Evolutionary conservation across 2,113 vertebrate species (phyloP), one percentile per base, ranked within the genome.

Genomic region (Terrapene triunguis): DNA sequence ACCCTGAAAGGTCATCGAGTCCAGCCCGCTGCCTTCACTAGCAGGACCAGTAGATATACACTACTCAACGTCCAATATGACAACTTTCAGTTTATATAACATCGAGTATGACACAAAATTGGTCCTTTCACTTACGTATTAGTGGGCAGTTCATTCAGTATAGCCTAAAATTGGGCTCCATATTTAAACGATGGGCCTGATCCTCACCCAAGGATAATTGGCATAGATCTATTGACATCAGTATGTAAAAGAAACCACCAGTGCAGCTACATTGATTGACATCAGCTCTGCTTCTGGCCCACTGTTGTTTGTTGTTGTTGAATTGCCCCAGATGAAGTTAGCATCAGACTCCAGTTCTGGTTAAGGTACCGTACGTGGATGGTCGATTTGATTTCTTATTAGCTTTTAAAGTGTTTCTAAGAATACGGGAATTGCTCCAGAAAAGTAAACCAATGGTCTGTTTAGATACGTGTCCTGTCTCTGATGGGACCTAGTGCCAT

Each of bases 231-330:
- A 32, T 25, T 78, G 72, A 47, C 57, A 72, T 8, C 44, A 14
- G 16, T 2, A 0, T 2, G 0, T 5, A 12, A 17, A 0, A 35
- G 83, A 78, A 3, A 14, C 7, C 10, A 48, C 27, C 47, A 87
- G 2, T 1, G 51, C n/a, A 78, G 1, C 25, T 84, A 8, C 17
- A 32, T 13, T 38, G 54, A 10, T 54, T 82, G n/a, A 69, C 3
- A 5, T 2, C 24, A 53, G 6, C 9, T 80, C 29, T 62, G n/a
- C 14, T 38, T 87, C 51, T 85, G 27, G 4, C 24, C 14, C 3
- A 25, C 5, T 83, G 47, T 12, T 54, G 87, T 5, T 53, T 80
- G 69, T 65, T 72, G 1, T 24, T 38, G 6, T n/a, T 1, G 50
- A 44, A 8, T 55, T 54, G 17, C 81, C 79, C 14, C 13, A 87